Evolutionary conservation across 1,140 invertebrate species (phyloP), one percentile per base, ranked within the genome.

Genomic region (Samia ricini): DNA sequence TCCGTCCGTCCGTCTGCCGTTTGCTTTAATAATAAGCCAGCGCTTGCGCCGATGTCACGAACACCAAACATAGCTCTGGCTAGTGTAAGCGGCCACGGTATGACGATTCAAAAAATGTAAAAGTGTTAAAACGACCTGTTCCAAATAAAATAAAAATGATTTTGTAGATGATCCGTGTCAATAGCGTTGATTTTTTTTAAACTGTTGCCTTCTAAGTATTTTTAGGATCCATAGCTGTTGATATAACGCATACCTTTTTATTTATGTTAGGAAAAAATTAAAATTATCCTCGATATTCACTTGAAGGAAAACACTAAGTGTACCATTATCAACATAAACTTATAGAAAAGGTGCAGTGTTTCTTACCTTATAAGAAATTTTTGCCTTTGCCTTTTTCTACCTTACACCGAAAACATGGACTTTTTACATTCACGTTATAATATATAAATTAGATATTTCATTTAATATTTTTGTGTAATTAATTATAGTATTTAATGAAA

Each of bases 21-120:
- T 86, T 86, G 76, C 81, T 85, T 81, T 86, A 88, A 88, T 80
- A 88, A 88, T 88, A 85, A 85, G 74, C 78, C 72, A 74, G 72
- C 71, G 80, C 77, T 72, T 65, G 82, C 77, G 76, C 73, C 74
- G 77, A 48, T 83, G 83, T 88, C 85, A 88, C 85, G 85, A 86
- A 83, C 74, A 60, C 74, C 79, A 88, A 88, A 88, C 83, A 88
- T 64, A 56, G n/a, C n/a, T n/a, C n/a, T n/a, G n/a, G 71, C 71
- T 57, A 66, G 66, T 61, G 62, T 71, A 62, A 66, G 70, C 65
- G 52, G 64, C 21, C 33, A 26, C 61, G 60, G 56, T 56, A 62
- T 10, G 56, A 48, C 56, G 59, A 68, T 69, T 51, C 59, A 75
- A 75, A 73, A n/a, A 74, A 69, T 56, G 59, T 68, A 69, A 68